Conservation (phyloP, 2,113 vertebrate genomes). For the Camelus dromedarius region DNA sequence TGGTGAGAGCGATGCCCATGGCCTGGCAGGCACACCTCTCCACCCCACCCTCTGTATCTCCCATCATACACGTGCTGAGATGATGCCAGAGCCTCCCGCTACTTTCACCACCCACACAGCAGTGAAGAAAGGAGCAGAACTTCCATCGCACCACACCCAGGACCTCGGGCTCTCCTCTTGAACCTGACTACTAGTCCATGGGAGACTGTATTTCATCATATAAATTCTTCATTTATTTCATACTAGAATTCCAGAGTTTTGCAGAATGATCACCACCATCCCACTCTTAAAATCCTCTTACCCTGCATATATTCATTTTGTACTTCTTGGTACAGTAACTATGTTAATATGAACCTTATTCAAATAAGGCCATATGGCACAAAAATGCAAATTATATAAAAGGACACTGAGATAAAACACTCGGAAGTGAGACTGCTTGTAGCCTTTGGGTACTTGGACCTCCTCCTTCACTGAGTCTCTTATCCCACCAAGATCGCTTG, state of each 20-base stretch:
- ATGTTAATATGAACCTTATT: background rate
- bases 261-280: background rate
- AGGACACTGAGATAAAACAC: background rate
- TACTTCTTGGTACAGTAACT: background rate
- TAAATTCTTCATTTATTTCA: background rate
- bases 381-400: background rate
- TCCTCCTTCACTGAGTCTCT: background rate
- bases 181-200: background rate
- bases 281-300: background rate
- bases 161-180: background rate
- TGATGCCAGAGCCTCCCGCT: no score
- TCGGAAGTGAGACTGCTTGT: background rate
- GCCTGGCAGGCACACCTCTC: background rate
- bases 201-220: background rate
- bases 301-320: background rate
- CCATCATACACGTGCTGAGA: background rate
- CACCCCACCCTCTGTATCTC: rapidly evolving
- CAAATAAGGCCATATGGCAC: background rate
- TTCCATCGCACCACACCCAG: background rate
- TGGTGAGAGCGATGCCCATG: background rate
- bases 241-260: background rate
- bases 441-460: background rate
- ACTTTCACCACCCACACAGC: rapidly evolving
- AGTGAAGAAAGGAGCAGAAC: background rate
- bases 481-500: background rate